phyloP scores from a whole-genome alignment of 2,113 vertebrate genomes.

The Rattus norvegicus region GRCr8 NC_086023.1:104900001-104900500 shows the following conservation, averaged over 20 bases:
- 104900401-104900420: not conserved
- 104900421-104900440: not conserved
- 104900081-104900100: not conserved
- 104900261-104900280: not conserved
- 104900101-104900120: not conserved
- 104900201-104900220: not conserved
- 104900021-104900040: not conserved
- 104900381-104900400: not conserved
- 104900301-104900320: not conserved
- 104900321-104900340: not conserved
- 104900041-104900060: conserved; percentile 27
- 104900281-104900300: not conserved
- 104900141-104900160: not conserved
- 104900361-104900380: not conserved
- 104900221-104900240: not conserved
- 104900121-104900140: not conserved
- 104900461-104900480: not conserved
- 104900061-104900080: not conserved
- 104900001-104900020: not conserved
- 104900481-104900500: not conserved
- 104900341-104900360: not conserved
- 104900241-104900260: not conserved
- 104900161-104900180: not conserved
- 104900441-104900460: not conserved
- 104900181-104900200: not conserved